Evolutionary conservation across 1,140 invertebrate species (phyloP).

Genomic region (Euwallacea similis): DNA sequence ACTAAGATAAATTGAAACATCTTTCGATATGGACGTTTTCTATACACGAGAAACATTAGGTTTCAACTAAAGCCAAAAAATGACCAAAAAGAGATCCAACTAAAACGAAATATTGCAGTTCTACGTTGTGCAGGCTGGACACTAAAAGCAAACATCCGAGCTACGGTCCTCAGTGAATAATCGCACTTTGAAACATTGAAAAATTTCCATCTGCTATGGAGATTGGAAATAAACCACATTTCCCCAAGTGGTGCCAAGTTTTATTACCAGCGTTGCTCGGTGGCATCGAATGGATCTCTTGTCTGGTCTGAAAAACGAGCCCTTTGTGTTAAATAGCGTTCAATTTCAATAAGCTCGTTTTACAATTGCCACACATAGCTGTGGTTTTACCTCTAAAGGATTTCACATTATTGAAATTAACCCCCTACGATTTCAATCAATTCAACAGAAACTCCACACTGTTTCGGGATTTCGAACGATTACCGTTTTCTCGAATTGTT

Average conservation of each 20-base stretch:
- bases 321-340: background rate
- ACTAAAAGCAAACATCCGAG: constrained; percentile 3
- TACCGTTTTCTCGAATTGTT: too few species aligned
- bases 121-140: background rate
- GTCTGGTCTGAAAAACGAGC: background rate
- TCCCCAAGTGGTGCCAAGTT: background rate
- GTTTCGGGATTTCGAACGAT: too few species aligned
- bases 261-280: constrained; percentile 3
- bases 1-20: too few species aligned
- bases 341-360: too few species aligned
- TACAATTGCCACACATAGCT: too few species aligned
- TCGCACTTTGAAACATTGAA: constrained; percentile 9
- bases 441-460: too few species aligned
- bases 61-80: background rate
- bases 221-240: constrained; percentile 3
- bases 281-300: constrained; percentile 5
- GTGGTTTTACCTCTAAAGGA: too few species aligned
- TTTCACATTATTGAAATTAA: too few species aligned
- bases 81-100: background rate
- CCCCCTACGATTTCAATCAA: too few species aligned
- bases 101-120: background rate
- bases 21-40: too few species aligned
- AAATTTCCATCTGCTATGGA: constrained; percentile 8
- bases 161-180: background rate
- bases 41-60: background rate